Evolutionary conservation across 1,140 invertebrate genomes (phyloP).

Genomic region (Sogatella furcifera): DNA sequence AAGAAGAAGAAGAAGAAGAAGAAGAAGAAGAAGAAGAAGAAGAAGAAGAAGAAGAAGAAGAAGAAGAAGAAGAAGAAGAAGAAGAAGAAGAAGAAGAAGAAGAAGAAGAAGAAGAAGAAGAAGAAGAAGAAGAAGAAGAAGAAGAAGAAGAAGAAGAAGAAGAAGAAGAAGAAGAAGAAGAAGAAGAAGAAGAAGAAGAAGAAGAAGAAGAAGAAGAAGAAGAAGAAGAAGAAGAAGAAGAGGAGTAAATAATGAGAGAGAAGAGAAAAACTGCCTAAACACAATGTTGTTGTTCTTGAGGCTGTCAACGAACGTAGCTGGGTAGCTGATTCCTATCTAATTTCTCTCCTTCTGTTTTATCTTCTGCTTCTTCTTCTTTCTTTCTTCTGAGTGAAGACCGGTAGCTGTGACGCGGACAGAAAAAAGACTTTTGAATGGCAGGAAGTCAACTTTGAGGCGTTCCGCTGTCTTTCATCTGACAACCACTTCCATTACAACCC

Average conservation of each 20-base stretch:
- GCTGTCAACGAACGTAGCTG: background rate
- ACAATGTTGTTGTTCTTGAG: background rate
- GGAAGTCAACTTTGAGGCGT: too few relatives aligned
- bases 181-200: conserved; percentile 13
- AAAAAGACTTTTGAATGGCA: too few relatives aligned
- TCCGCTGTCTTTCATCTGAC: too few relatives aligned
- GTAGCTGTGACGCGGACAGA: too few relatives aligned
- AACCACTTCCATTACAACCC: too few relatives aligned
- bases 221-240: background rate
- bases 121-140: background rate
- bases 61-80: background rate
- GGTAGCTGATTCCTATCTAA: background rate
- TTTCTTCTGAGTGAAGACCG: too few relatives aligned
- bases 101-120: conserved; percentile 14
- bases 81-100: conserved; percentile 6
- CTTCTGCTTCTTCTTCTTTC: too few relatives aligned
- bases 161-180: conserved; percentile 10
- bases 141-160: background rate
- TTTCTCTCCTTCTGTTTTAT: background rate
- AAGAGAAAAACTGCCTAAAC: background rate
- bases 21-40: background rate
- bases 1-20: background rate
- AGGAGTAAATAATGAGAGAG: too few relatives aligned
- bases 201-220: conserved; percentile 2
- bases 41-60: background rate